These are phyloP conservation scores for Sarcophaga caerulescens DNA, from an alignment of 2,888 invertebrate genomes.

Conservation along the genomic window DNA sequence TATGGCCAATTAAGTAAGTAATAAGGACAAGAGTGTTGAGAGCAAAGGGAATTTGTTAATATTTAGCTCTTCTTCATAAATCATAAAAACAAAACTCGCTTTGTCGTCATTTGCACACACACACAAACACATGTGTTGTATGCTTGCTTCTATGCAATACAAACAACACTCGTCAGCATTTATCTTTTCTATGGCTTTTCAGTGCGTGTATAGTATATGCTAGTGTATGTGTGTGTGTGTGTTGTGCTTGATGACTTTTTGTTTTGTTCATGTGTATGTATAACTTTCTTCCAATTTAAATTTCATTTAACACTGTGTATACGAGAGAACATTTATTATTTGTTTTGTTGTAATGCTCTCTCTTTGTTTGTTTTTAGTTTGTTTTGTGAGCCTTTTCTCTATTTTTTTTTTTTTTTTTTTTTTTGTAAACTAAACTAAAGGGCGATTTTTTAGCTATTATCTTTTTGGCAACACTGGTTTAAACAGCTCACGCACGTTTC, in stretches of 20 bases:
- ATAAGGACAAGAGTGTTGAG: too few relatives aligned
- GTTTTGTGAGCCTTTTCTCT: not conserved
- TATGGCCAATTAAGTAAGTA: too few relatives aligned
- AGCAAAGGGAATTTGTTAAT: not conserved
- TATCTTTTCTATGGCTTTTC: not conserved
- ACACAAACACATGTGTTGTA: not conserved
- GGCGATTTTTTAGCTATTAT: too few relatives aligned
- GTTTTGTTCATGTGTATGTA: not conserved
- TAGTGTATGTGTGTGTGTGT: not conserved
- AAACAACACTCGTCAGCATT: not conserved
- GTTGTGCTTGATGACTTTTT: not conserved
- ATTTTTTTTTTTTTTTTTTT: not conserved
- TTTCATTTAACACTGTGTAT: constrained; percentile 16
- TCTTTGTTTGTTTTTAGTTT: constrained; percentile 1
- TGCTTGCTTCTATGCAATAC: not conserved
- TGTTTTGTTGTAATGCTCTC: too few relatives aligned
- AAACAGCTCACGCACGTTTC: too few relatives aligned
- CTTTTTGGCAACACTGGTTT: too few relatives aligned
- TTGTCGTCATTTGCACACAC: not conserved
- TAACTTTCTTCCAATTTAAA: constrained; percentile 23
- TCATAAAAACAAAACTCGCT: not conserved
- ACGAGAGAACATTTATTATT: too few relatives aligned
- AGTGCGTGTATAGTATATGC: not conserved
- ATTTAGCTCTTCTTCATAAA: not conserved
- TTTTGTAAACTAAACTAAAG: not conserved